Evolutionary conservation across 2,113 vertebrate genomes (phyloP).

Genomic region (Ancistrus triradiatus): DNA sequence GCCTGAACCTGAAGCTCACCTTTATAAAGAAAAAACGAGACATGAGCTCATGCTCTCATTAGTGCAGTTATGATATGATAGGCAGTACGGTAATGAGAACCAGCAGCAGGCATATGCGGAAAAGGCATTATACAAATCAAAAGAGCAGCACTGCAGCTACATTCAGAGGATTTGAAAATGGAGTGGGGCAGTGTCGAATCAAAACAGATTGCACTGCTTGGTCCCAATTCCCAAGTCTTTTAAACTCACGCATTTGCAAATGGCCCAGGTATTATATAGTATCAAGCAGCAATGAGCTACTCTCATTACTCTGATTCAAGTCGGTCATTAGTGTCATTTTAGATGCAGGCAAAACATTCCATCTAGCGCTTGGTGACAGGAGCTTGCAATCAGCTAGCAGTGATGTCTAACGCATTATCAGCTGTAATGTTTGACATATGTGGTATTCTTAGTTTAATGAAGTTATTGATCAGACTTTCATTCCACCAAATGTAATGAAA

Average conservation of each 20-base stretch:
- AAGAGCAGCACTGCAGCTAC: constrained; percentile 5
- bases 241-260: not conserved
- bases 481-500: no score
- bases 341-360: no score
- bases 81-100: constrained; percentile 18
- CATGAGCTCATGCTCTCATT: constrained; percentile 22
- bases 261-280: not conserved
- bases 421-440: no score
- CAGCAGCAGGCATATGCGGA: not conserved
- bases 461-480: no score
- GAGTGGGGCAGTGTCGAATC: not conserved
- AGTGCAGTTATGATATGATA: constrained; percentile 17
- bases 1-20: constrained; percentile 4
- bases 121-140: constrained; percentile 27
- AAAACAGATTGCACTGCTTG: constrained; percentile 1
- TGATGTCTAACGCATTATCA: no score
- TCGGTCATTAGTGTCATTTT: no score
- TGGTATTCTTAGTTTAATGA: no score
- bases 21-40: not conserved
- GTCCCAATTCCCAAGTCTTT: not conserved
- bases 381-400: no score
- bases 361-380: no score
- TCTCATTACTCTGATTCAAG: no score
- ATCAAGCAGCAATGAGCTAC: not conserved
- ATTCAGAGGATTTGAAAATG: constrained; percentile 2